Percentiles rank a stretch among this genome's conserved stretches.
phyloP scores from a whole-genome alignment of 2,113 vertebrate genomes.

The Aythya baeri region DNA sequence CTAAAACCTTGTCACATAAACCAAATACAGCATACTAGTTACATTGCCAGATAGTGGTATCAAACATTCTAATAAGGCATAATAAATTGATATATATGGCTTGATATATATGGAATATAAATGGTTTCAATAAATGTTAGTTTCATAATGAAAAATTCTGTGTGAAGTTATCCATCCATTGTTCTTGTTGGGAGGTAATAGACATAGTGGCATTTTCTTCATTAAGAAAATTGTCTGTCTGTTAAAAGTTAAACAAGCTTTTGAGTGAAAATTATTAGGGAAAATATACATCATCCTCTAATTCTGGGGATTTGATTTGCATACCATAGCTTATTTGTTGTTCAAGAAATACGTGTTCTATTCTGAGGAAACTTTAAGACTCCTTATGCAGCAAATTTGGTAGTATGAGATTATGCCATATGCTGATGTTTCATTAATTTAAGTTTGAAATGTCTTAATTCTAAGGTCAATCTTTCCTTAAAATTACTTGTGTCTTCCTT shows the following conservation, averaged over 20 bases:
- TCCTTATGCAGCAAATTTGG: background rate
- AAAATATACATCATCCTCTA: background rate
- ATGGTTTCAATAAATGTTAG: background rate
- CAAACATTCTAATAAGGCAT: rapidly evolving
- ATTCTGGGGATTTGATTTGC: background rate
- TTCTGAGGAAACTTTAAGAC: background rate
- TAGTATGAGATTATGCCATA: background rate
- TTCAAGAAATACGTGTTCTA: background rate
- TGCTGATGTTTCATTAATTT: background rate
- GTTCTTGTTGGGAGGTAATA: background rate
- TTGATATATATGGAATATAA: background rate
- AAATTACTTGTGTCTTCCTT: background rate
- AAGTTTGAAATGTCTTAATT: background rate
- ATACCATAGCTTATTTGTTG: background rate
- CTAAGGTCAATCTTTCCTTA: background rate
- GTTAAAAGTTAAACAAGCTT: background rate
- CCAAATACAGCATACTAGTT: no score
- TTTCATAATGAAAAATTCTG: background rate
- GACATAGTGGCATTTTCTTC: background rate
- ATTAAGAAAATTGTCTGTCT: background rate
- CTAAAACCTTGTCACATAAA: no score
- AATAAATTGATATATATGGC: rapidly evolving
- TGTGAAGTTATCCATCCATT: background rate
- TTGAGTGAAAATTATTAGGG: background rate
- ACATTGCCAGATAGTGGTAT: background rate